Conservation (phyloP, 2,888 invertebrate species). For the Myopa testacea region DNA sequence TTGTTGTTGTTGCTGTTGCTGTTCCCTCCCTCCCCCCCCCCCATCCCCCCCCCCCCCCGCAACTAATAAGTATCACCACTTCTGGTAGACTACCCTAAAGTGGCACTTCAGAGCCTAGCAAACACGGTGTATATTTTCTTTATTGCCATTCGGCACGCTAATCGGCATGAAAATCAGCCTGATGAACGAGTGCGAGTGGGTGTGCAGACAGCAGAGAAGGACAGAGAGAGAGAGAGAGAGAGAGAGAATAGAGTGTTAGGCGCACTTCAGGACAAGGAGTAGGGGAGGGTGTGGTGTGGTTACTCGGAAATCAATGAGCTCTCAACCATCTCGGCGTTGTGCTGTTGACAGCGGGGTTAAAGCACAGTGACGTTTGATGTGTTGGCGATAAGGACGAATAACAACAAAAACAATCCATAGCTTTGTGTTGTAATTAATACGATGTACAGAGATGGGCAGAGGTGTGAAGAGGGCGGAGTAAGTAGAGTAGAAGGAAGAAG, state of each 20-base stretch:
- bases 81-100: constrained; percentile 25
- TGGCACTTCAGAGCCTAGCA: constrained; percentile 26
- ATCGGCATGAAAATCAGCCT: constrained; percentile 20
- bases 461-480: background rate
- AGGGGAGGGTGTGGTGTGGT: background rate
- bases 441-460: background rate
- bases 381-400: constrained; percentile 10
- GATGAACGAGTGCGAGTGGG: background rate
- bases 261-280: background rate
- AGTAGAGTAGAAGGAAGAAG: background rate
- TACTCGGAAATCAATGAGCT: background rate
- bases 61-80: constrained; percentile 18
- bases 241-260: too few relatives aligned
- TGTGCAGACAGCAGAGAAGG: too few relatives aligned
- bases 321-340: constrained; percentile 6
- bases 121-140: constrained; percentile 28
- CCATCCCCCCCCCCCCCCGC: too few relatives aligned
- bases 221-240: too few relatives aligned
- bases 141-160: constrained; percentile 35
- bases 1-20: constrained; percentile 20
- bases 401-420: background rate
- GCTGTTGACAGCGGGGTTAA: constrained; percentile 30
- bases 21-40: too few relatives aligned
- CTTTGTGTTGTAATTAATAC: constrained; percentile 28
- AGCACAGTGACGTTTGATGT: constrained; percentile 28